phyloP scores from a whole-genome alignment of 2,797 vertebrate species.

The Pelodytes ibericus region DNA sequence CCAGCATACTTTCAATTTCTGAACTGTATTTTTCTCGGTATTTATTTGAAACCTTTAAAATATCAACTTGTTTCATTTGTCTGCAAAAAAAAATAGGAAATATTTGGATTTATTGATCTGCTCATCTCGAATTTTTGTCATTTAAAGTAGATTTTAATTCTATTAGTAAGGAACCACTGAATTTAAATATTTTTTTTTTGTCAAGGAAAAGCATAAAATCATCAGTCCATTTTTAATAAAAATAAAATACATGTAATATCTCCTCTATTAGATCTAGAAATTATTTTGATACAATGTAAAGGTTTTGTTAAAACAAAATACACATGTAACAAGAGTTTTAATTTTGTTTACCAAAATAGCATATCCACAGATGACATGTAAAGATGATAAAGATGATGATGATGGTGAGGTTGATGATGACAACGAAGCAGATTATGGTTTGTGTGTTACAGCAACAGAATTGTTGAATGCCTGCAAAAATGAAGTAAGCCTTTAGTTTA shows the following conservation, averaged over 20 bases:
- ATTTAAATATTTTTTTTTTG: too few species aligned
- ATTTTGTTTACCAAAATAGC: background rate
- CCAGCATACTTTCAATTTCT: slow-evolving; percentile 14
- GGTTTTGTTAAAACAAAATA: too few species aligned
- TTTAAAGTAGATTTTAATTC: too few species aligned
- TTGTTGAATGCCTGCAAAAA: background rate
- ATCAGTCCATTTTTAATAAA: too few species aligned
- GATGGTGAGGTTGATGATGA: background rate
- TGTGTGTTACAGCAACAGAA: background rate
- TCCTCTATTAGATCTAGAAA: too few species aligned
- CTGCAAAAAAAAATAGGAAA: too few species aligned
- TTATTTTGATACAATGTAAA: too few species aligned
- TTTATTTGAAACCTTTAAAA: slow-evolving; percentile 10
- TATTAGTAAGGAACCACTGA: too few species aligned
- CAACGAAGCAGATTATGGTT: background rate
- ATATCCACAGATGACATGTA: background rate
- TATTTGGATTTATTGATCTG: too few species aligned
- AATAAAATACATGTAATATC: too few species aligned
- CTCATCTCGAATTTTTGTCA: too few species aligned
- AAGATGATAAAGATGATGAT: background rate
- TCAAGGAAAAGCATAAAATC: background rate
- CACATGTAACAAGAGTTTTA: background rate
- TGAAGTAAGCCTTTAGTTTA: background rate
- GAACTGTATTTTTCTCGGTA: background rate
- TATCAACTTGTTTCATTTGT: background rate